Conservation (phyloP, 2,113 vertebrate species). For the Oenanthe oenanthe region DNA sequence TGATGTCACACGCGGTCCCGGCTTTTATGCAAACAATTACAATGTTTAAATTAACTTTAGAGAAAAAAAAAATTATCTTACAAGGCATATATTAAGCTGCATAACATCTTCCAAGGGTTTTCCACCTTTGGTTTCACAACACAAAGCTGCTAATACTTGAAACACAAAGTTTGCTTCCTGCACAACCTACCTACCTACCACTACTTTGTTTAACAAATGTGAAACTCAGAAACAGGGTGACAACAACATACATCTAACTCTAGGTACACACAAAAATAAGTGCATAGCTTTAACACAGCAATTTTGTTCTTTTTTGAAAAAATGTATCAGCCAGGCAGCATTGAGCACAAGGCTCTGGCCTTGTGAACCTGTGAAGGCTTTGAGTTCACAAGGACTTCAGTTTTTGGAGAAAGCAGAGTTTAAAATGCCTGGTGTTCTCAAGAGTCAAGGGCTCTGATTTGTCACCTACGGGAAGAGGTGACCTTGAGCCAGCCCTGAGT, state of each 20-base stretch:
- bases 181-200: not conserved
- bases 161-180: not conserved
- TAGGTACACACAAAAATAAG: not conserved
- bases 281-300: not conserved
- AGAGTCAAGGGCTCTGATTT: not conserved
- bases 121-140: not conserved
- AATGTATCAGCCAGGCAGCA: not conserved
- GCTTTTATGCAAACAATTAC: not conserved
- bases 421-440: not conserved
- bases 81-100: not conserved
- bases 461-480: not conserved
- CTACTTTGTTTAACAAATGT: not conserved
- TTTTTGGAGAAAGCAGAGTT: not conserved
- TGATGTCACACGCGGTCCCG: rapidly evolving
- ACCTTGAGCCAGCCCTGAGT: not conserved
- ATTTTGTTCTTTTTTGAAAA: not conserved
- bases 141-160: not conserved
- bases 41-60: not conserved
- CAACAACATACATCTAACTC: not conserved
- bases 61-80: not conserved
- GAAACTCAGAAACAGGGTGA: not conserved
- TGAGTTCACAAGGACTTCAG: not conserved
- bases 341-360: not conserved
- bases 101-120: not conserved
- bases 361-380: not conserved